phyloP scores from a whole-genome alignment of 2,113 vertebrate genomes.

The Sinocyclocheilus anshuiensis region DNA sequence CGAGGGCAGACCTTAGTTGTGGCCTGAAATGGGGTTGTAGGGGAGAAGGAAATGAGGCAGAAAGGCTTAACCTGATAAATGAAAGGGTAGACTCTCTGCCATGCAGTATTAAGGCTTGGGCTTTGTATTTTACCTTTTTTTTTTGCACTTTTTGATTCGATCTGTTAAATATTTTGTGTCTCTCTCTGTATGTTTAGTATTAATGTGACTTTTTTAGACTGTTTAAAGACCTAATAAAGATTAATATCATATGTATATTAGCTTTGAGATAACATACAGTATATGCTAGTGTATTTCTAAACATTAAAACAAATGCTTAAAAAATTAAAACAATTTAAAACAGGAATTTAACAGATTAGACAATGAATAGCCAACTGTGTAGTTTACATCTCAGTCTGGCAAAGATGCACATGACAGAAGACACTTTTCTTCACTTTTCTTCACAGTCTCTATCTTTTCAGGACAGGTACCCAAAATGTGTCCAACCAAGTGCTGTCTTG shows the following conservation, averaged over 20 bases:
- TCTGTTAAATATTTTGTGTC: background rate
- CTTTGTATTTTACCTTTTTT: background rate
- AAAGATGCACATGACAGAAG: too few relatives aligned
- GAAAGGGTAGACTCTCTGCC: conserved; percentile 65
- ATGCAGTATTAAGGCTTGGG: conserved; percentile 46
- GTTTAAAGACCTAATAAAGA: background rate
- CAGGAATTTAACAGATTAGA: too few relatives aligned
- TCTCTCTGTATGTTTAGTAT: background rate
- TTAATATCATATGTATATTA: background rate
- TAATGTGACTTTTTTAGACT: conserved; percentile 6
- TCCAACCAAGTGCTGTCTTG: background rate
- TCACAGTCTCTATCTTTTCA: background rate
- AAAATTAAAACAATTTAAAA: too few relatives aligned
- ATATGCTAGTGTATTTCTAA: too few relatives aligned
- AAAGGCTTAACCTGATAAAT: conserved; percentile 95
- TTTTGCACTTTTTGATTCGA: background rate
- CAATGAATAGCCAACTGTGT: too few relatives aligned
- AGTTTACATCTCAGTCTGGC: too few relatives aligned
- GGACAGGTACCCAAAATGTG: background rate
- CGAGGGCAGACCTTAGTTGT: conserved; percentile 63
- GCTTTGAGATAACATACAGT: background rate
- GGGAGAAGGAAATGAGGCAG: conserved; percentile 80
- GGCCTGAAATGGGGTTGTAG: conserved; percentile 78
- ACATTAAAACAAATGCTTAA: too few relatives aligned
- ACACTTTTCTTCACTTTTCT: too few relatives aligned